Evolutionary conservation across 2,113 vertebrate species (phyloP).

Genomic region (Verasper variegatus): DNA sequence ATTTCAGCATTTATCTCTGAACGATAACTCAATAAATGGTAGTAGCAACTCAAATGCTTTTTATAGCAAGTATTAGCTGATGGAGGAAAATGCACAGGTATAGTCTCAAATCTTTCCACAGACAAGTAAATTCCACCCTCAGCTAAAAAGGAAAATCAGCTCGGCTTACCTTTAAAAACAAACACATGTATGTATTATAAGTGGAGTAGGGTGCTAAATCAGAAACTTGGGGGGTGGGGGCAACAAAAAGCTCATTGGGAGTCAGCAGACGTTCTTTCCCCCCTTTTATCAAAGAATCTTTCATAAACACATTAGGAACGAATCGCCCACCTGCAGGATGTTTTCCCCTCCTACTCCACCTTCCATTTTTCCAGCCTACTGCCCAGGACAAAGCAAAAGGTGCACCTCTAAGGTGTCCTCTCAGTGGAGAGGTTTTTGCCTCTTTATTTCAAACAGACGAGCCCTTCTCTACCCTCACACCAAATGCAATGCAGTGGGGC

Average conservation of each 20-base stretch:
- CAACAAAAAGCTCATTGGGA: slow-evolving; percentile 83
- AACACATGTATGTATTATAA: slow-evolving; percentile 68
- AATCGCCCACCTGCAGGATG: slow-evolving; percentile 88
- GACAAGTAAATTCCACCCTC: slow-evolving; percentile 2
- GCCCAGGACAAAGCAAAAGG: slow-evolving; percentile 87
- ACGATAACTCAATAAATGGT: too few relatives aligned
- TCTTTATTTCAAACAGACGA: slow-evolving; percentile 83
- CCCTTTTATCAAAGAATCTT: slow-evolving; percentile 81
- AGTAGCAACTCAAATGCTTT: too few relatives aligned
- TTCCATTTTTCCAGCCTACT: slow-evolving; percentile 89
- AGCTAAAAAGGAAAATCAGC: slow-evolving; percentile 67
- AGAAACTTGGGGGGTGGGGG: slow-evolving; percentile 32
- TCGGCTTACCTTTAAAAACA: slow-evolving; percentile 76
- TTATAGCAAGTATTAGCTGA: too few relatives aligned
- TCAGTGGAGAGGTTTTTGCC: slow-evolving; percentile 79
- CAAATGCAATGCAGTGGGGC: slow-evolving; percentile 84
- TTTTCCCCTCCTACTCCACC: slow-evolving; percentile 87
- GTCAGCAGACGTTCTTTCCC: slow-evolving; percentile 79
- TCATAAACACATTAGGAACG: slow-evolving; percentile 86
- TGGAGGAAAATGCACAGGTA: background rate
- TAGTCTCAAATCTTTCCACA: slow-evolving; percentile 10
- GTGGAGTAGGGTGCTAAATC: slow-evolving; percentile 68
- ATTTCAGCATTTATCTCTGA: too few relatives aligned
- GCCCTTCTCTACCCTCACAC: slow-evolving; percentile 88
- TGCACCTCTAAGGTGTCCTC: slow-evolving; percentile 92